Evolutionary conservation across 2,797 vertebrate species (phyloP).

Genomic region (Urophycis tenuis): DNA sequence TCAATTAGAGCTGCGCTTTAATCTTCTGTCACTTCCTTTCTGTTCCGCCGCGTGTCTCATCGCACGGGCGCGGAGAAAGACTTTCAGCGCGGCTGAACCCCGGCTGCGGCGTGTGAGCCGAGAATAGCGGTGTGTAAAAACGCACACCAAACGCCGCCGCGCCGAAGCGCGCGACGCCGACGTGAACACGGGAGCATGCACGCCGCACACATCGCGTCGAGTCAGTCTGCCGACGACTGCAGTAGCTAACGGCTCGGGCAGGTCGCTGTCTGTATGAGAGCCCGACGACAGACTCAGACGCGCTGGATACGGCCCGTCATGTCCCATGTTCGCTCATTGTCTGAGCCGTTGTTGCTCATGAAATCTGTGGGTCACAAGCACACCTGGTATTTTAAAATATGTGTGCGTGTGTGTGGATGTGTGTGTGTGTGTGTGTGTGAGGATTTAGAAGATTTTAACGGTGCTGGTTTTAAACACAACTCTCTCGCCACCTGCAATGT

Average conservation of each 20-base stretch:
- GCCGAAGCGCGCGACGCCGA: neutral
- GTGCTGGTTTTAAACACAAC: neutral
- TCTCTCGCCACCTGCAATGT: slow-evolving; percentile 1
- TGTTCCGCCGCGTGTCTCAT: neutral
- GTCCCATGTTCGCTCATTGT: neutral
- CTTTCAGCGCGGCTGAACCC: neutral
- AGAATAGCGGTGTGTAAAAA: neutral
- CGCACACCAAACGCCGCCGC: neutral
- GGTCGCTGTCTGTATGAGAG: neutral
- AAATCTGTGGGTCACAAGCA: neutral
- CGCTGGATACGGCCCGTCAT: neutral
- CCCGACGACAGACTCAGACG: neutral
- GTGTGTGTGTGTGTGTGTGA: neutral
- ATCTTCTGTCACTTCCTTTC: neutral
- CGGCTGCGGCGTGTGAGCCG: neutral
- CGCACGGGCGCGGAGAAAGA: neutral
- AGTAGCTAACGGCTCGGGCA: too few relatives aligned
- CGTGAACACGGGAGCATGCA: neutral
- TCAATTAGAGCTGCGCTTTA: neutral
- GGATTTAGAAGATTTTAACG: neutral
- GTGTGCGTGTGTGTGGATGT: too few relatives aligned
- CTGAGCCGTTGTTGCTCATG: neutral
- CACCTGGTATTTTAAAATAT: neutral
- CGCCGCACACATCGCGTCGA: neutral
- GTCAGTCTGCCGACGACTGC: neutral